Conservation (phyloP, 30 jellyfish, hydroid and myxozoan genomes). For the Hydractinia echinata region DNA sequence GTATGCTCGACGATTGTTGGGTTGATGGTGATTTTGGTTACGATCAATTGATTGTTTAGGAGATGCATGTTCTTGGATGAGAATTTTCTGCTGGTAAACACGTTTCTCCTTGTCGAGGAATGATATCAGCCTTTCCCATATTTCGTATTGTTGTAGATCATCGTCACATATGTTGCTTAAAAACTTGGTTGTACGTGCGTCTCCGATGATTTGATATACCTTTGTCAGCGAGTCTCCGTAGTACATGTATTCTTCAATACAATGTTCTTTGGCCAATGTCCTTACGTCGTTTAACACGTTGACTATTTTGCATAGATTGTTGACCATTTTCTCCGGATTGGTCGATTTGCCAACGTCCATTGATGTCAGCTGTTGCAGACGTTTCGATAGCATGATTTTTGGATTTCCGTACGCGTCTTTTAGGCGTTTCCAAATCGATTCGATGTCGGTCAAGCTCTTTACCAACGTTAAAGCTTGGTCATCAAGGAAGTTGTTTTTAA, state of each 20-base stretch:
- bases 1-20: neutral
- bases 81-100: neutral
- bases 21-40: neutral
- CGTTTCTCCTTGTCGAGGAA: neutral
- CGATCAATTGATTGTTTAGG: neutral
- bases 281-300: neutral
- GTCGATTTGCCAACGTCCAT: slow-evolving; percentile 2
- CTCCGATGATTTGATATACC: too few relatives aligned
- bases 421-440: slow-evolving; percentile 3
- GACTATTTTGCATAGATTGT: neutral
- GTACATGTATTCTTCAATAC: neutral
- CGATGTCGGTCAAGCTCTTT: slow-evolving; percentile 9
- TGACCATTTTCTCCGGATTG: neutral
- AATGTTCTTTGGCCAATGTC: neutral
- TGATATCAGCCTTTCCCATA: neutral
- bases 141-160: too few relatives aligned
- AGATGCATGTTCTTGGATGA: neutral
- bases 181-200: too few relatives aligned
- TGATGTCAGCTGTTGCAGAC: neutral
- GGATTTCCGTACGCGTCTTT: slow-evolving; percentile 13
- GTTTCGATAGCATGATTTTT: slow-evolving; percentile 1
- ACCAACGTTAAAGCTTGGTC: slow-evolving; percentile 3
- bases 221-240: neutral
- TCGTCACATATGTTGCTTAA: too few relatives aligned
- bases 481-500: neutral